Conservation (phyloP, 2,797 vertebrate genomes). For the Alfaro cultratus region DNA sequence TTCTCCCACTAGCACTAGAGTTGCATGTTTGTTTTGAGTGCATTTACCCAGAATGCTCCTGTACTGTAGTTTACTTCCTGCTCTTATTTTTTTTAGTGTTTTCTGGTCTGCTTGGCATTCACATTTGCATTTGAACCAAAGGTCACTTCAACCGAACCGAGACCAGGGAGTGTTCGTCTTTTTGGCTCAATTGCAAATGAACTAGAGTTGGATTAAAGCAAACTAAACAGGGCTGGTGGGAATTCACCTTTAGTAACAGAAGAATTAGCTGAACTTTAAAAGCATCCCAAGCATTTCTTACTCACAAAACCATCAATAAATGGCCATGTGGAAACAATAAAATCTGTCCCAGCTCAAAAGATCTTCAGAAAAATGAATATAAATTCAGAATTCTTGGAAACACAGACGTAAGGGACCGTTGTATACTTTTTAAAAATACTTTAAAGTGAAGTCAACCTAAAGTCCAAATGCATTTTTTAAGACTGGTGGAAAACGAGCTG, state of each 20-base stretch:
- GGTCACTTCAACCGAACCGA: too few species aligned
- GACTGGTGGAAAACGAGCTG: neutral
- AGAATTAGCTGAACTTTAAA: too few species aligned
- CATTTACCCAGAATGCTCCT: neutral
- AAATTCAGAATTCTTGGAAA: neutral
- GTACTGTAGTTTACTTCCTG: neutral
- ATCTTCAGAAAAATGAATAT: neutral
- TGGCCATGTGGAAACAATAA: neutral
- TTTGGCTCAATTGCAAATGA: too few species aligned
- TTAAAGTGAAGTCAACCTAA: neutral
- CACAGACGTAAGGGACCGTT: neutral
- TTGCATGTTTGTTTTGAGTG: neutral
- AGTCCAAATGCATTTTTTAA: neutral
- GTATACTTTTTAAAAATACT: neutral
- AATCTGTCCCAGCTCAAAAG: neutral
- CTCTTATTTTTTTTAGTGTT: neutral
- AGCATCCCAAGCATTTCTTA: too few species aligned
- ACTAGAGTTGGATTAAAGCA: too few species aligned
- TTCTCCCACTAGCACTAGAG: neutral
- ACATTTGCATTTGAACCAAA: neutral
- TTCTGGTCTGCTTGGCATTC: neutral
- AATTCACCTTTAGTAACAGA: too few species aligned
- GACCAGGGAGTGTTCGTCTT: neutral
- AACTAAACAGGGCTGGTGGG: too few species aligned
- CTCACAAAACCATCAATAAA: neutral